Evolutionary conservation across 2,888 invertebrate species (phyloP), one percentile per base, ranked within the genome.

Genomic region (Hypsopygia costalis): DNA sequence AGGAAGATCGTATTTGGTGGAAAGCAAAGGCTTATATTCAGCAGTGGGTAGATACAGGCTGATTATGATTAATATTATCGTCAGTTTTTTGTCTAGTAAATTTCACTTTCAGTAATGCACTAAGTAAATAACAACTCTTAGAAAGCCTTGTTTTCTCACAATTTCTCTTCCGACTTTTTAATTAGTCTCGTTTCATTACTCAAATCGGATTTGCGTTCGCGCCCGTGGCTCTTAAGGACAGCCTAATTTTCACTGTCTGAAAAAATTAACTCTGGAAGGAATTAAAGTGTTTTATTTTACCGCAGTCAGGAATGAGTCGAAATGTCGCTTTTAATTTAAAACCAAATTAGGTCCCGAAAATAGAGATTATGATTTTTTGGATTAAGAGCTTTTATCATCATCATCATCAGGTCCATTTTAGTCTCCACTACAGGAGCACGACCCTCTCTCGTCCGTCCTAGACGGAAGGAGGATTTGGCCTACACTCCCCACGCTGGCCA

Each of bases 161-260:
- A 68, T 73, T 74, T 69, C 68, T 69, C 68, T 68, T 61, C 55
- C 58, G 68, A 68, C 67, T 74, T 78, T 77, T 78, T 79, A 79
- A 79, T 78, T 79, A 76, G 73, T 69, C 73, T 59, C 69, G 64
- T 80, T 80, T 81, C 72, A 78, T 80, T 80, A 74, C 72, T 72
- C 66, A 75, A 81, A 81, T 80, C 78, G 68, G 81, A 80, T 81
- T 81, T 78, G 72, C 66, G 69, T 80, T 74, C 68, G 58, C 76
- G 72, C 69, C 73, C 62, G 66, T 61, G 70, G 69, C 72, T 68
- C 65, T 69, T 68, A 69, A 69, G 69, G 66, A 62, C 63, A 60
- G 64, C 63, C 72, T 77, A 77, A 76, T 75, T 77, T 71, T 66
- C 54, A 47, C 51, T 55, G 53, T 49, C 53, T 50, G 49, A 62